A percentile compares a stretch with the other conserved stretches of the same genome.
These are phyloP conservation scores for Microchirus variegatus DNA, from an alignment of 2,797 vertebrate genomes.

Conservation along the genomic window DNA sequence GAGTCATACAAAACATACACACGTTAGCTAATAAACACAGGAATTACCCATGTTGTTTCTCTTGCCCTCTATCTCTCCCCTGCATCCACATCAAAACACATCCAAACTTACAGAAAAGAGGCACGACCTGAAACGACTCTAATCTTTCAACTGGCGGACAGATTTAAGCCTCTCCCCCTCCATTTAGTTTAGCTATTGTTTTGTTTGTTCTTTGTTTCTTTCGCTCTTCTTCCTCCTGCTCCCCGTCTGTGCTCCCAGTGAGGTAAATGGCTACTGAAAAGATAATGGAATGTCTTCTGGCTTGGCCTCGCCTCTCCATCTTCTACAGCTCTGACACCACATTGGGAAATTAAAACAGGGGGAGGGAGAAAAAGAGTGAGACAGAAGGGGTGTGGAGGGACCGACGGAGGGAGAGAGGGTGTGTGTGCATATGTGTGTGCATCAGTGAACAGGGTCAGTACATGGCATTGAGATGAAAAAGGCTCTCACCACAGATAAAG, in stretches of 20 bases:
- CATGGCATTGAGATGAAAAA: slow-evolving; percentile 59
- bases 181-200: slow-evolving; percentile 54
- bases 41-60: background rate
- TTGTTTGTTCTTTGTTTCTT: slow-evolving; percentile 48
- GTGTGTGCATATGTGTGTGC: slow-evolving; percentile 12
- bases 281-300: slow-evolving; percentile 83
- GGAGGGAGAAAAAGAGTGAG: slow-evolving; percentile 6
- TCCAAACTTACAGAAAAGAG: slow-evolving; percentile 18
- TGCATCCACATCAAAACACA: slow-evolving; percentile 8
- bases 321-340: slow-evolving; percentile 67
- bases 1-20: slow-evolving; percentile 5
- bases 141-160: slow-evolving; percentile 35
- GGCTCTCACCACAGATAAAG: slow-evolving; percentile 56
- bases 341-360: slow-evolving; percentile 77
- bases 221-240: slow-evolving; percentile 51
- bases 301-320: slow-evolving; percentile 73
- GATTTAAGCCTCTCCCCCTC: slow-evolving; percentile 39
- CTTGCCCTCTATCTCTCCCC: slow-evolving; percentile 10
- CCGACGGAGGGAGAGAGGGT: slow-evolving; percentile 9
- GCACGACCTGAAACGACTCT: slow-evolving; percentile 12
- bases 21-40: background rate
- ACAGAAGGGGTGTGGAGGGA: slow-evolving; percentile 21
- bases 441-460: slow-evolving; percentile 59
- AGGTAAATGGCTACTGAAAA: slow-evolving; percentile 83
- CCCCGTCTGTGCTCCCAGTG: slow-evolving; percentile 59